Conservation (phyloP, 2,888 invertebrate species). For the Drosophila incognita region DNA sequence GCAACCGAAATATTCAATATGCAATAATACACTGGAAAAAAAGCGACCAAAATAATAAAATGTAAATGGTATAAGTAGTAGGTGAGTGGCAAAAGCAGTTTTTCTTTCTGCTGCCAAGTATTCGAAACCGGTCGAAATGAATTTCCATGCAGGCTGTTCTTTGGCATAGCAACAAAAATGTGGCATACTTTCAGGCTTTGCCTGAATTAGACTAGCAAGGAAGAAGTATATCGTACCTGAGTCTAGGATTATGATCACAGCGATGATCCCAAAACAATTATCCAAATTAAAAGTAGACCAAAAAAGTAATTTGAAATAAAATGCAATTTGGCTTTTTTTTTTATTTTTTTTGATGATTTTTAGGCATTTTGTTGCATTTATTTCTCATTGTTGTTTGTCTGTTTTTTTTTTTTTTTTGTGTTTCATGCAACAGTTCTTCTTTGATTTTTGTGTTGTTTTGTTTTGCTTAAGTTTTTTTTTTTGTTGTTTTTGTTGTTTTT, state of each 20-base stretch:
- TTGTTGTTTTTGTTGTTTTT: slow-evolving; percentile 36
- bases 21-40: background rate
- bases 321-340: slow-evolving; percentile 4
- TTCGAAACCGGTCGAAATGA: background rate
- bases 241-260: background rate
- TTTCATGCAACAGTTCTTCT: slow-evolving; percentile 53
- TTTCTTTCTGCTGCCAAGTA: background rate
- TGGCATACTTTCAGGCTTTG: background rate
- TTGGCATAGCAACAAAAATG: background rate
- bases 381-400: slow-evolving; percentile 50
- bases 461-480: slow-evolving; percentile 12
- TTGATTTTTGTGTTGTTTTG: slow-evolving; percentile 42
- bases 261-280: background rate
- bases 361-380: slow-evolving; percentile 74
- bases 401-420: slow-evolving; percentile 27
- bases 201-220: background rate
- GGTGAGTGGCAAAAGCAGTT: background rate
- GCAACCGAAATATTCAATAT: background rate
- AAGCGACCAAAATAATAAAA: background rate
- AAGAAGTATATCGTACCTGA: too few relatives aligned
- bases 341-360: slow-evolving; percentile 50
- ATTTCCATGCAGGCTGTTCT: background rate
- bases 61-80: background rate
- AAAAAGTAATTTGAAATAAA: slow-evolving; percentile 4
- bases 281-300: background rate